Base-by-base conservation (phyloP, 1,140 invertebrate species). In the Prorops nasuta region DNA sequence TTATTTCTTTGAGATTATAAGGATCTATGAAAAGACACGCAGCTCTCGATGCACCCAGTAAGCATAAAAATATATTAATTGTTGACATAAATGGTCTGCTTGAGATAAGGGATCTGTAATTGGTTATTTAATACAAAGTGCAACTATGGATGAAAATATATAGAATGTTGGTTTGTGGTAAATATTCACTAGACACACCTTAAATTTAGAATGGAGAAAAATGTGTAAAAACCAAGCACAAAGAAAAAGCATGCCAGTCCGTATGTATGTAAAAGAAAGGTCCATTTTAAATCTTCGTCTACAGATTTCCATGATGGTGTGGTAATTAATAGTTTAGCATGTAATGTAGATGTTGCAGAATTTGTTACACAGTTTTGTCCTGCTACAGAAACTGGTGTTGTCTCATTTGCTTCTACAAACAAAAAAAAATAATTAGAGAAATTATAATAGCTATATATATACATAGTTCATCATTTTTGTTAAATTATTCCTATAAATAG, bases 131-230 rank as follows among this genome's bases (percentile, higher is more conserved):
- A n/a, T n/a, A n/a, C n/a, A n/a, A n/a, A n/a, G n/a, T n/a, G n/a
- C n/a, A n/a, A n/a, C n/a, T n/a, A n/a, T n/a, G n/a, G n/a, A n/a
- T n/a, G n/a, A n/a, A n/a, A n/a, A n/a, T n/a, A n/a, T n/a, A n/a
- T n/a, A n/a, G n/a, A n/a, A n/a, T n/a, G n/a, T n/a, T n/a, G n/a
- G n/a, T n/a, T n/a, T n/a, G n/a, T n/a, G n/a, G n/a, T n/a, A n/a
- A n/a, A n/a, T n/a, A n/a, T n/a, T n/a, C n/a, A n/a, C n/a, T n/a
- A n/a, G n/a, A n/a, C n/a, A n/a, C 71, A 83, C 82, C 82, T 81
- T 53, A 84, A 76, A 58, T 84, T 83, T 49, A 84, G 63, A 55
- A 84, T 80, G 32, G 83, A 83, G 67, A 84, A 83, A 60, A 85
- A 81, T 15, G 82, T 79, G 60, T 83, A 84, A 64, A 83, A 83